Evolutionary conservation across 2,888 invertebrate genomes (phyloP).

Genomic region (Lamellibrachia columna): DNA sequence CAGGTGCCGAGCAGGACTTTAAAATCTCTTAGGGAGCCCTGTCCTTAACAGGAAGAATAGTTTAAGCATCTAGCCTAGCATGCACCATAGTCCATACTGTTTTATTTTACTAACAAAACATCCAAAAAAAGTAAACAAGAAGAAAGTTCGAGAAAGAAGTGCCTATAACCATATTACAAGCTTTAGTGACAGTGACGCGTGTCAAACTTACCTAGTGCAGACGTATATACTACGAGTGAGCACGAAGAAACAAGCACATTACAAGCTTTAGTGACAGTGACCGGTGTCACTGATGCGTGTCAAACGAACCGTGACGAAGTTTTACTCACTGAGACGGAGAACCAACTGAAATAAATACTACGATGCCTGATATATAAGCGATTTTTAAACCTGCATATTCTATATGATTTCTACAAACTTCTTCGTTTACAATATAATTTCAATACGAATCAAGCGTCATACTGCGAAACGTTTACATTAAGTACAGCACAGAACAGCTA

Average conservation of each 20-base stretch:
- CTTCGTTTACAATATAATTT: background rate
- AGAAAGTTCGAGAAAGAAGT: too few species aligned
- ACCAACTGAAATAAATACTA: background rate
- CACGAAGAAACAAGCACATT: background rate
- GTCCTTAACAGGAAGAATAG: too few species aligned
- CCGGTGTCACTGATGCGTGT: background rate
- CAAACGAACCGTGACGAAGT: slow-evolving; percentile 8
- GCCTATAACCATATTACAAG: too few species aligned
- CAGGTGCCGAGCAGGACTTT: too few species aligned
- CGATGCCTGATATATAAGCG: background rate
- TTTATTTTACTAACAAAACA: too few species aligned
- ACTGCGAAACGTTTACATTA: background rate
- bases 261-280: background rate
- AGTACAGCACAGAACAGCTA: background rate
- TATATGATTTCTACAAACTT: background rate
- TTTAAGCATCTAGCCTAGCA: too few species aligned
- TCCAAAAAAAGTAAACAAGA: too few species aligned
- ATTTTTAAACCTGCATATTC: background rate
- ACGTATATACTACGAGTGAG: background rate
- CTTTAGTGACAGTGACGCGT: too few species aligned
- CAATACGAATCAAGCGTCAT: background rate
- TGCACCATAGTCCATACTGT: too few species aligned
- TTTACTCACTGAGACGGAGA: background rate
- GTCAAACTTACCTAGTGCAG: background rate
- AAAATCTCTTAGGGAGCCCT: too few species aligned